Percentiles rank a stretch among this genome's conserved stretches.
Conservation (phyloP, 2,797 vertebrate species). For the Alfaro cultratus region DNA sequence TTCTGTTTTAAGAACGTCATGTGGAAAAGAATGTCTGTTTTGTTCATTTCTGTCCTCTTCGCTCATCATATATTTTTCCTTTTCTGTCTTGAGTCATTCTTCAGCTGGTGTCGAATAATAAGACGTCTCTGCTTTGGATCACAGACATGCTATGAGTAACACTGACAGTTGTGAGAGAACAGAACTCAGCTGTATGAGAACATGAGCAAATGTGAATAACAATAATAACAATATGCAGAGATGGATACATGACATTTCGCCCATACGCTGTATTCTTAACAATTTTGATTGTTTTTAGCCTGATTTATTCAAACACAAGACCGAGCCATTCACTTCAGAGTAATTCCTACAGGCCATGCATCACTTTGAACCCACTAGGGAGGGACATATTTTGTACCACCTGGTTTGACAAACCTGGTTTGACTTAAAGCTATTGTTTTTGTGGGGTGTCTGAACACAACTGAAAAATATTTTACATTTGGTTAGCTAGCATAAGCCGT, state of each 20-base stretch:
- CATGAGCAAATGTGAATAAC: not conserved
- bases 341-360: not conserved
- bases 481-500: not conserved
- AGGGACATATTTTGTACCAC: not conserved
- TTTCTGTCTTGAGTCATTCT: not conserved
- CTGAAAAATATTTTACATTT: not conserved
- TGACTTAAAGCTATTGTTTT: not conserved
- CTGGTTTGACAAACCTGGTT: not conserved
- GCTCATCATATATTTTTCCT: not conserved
- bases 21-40: not conserved
- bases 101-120: not conserved
- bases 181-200: not conserved
- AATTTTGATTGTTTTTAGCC: not conserved
- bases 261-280: not conserved
- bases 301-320: not conserved
- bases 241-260: not conserved
- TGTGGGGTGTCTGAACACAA: not conserved
- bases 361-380: not conserved
- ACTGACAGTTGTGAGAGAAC: not conserved
- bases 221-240: not conserved
- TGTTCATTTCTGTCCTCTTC: not conserved
- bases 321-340: not conserved
- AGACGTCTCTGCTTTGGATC: not conserved
- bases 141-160: not conserved
- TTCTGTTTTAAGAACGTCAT: not conserved